Percentiles rank a stretch among this genome's conserved stretches.
Evolutionary conservation across 2,113 vertebrate species (phyloP).

Genomic region (Strix uralensis): DNA sequence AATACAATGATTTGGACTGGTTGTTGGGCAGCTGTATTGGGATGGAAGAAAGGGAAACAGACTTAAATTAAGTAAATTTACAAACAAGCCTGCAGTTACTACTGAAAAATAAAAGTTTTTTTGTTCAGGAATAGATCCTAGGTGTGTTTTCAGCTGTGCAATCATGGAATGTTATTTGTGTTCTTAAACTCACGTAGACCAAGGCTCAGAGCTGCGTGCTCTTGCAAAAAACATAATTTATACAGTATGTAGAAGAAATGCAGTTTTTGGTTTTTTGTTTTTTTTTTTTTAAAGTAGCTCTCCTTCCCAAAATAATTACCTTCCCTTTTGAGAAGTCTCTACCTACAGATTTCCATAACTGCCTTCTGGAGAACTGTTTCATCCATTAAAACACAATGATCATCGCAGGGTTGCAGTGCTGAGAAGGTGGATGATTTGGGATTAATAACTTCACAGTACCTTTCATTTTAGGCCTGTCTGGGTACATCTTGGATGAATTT

Average conservation of each 20-base stretch:
- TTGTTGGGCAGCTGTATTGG: slow-evolving; percentile 23
- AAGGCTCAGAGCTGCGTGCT: neutral
- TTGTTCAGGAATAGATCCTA: neutral
- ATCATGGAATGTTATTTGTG: neutral
- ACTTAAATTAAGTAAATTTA: slow-evolving; percentile 53
- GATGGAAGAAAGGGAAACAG: slow-evolving; percentile 6
- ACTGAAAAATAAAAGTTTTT: slow-evolving; percentile 24
- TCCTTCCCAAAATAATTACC: neutral
- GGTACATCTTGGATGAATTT: neutral
- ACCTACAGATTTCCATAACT: too few species aligned
- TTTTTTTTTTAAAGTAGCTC: neutral
- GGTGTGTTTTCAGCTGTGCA: neutral
- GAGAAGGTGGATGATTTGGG: neutral
- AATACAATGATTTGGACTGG: slow-evolving; percentile 38
- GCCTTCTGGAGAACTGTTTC: neutral
- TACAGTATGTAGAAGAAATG: neutral
- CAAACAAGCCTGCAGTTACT: slow-evolving; percentile 15
- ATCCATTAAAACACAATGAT: too few species aligned
- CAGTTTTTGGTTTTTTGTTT: neutral
- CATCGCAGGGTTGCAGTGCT: neutral
- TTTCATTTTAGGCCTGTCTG: neutral
- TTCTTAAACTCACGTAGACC: neutral
- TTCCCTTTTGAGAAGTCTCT: neutral
- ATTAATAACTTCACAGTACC: neutral
- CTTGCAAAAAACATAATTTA: neutral